Base-by-base conservation (phyloP, 2,888 invertebrate genomes). In the Tenthredo scrophulariae region DNA sequence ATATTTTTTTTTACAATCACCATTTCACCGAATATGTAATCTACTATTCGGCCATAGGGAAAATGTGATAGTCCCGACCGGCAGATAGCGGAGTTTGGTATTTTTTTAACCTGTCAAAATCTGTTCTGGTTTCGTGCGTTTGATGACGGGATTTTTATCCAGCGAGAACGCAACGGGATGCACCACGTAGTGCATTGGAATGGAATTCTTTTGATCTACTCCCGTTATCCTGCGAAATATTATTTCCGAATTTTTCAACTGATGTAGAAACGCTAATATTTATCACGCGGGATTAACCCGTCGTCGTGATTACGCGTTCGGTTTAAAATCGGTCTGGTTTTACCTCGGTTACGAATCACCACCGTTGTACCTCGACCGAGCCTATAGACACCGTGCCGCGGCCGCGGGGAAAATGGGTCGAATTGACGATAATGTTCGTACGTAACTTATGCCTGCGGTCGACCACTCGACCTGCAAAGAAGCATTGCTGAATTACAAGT, bases 391-490 rank as follows among this genome's bases (percentile, higher is more conserved):
- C n/a, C 72, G 37, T n/a, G 13, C n/a, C 72, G 37, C 10, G 13
- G 13, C n/a, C 72, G 37, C 10, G 13, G 40, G 72, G 37, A 43
- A 72, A 72, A 72, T 72, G 72, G 72, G 72, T 72, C 72, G 54
- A 54, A 77, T 54, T 54, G 62, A 58, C 80, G 80, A 62, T 40
- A 62, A 54, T 62, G 62, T 65, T 80, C 80, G 26, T 54, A 62
- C 50, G 77, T 77, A 77, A 77, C 18, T 77, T 54, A 77, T 40
- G 80, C 37, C 80, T 26, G 80, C 65, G 58, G 58, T 67, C 67
- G 33, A 29, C 67, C 18, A 37, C 67, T 7, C 9, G 29, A 29
- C 10, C 67, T 37, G 83, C 46, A 46, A 67, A 65, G 67, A 83
- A 83, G 46, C 70, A 67, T 83, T 33, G 65, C 29, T 70, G 70